Conservation (phyloP, 2,797 vertebrate species). For the Amniataba percoides region DNA sequence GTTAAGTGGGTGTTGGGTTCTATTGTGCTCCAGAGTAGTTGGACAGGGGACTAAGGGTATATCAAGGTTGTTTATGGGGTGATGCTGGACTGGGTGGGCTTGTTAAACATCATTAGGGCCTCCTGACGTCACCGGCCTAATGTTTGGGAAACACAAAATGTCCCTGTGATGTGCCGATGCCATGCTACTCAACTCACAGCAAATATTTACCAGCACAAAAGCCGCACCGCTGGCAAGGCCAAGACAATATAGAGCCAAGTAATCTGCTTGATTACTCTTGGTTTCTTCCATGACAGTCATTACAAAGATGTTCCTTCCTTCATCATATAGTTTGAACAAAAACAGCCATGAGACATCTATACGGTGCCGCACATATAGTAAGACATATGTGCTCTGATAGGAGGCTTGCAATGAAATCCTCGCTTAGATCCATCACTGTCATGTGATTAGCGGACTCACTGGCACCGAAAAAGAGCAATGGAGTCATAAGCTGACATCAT, state of each 20-base stretch:
- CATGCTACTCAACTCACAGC: slow-evolving; percentile 85
- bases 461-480: slow-evolving; percentile 47
- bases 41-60: slow-evolving; percentile 69
- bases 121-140: slow-evolving; percentile 79
- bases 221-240: slow-evolving; percentile 77
- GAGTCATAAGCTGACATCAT: slow-evolving; percentile 65
- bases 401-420: slow-evolving; percentile 36
- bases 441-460: slow-evolving; percentile 46
- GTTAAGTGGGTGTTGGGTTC: slow-evolving; percentile 67
- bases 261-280: slow-evolving; percentile 80
- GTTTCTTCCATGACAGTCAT: slow-evolving; percentile 77
- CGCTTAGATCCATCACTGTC: slow-evolving; percentile 47
- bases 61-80: slow-evolving; percentile 81
- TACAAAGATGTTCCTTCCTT: slow-evolving; percentile 70
- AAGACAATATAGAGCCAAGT: slow-evolving; percentile 69
- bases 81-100: slow-evolving; percentile 80
- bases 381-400: slow-evolving; percentile 37
- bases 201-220: slow-evolving; percentile 86
- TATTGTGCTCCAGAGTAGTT: slow-evolving; percentile 63
- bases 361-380: slow-evolving; percentile 4
- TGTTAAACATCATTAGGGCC: slow-evolving; percentile 81
- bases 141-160: slow-evolving; percentile 86
- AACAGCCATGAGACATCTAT: slow-evolving; percentile 50
- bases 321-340: slow-evolving; percentile 65
- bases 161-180: slow-evolving; percentile 82